Percentiles rank a stretch among this genome's conserved stretches.
Evolutionary conservation across 2,113 vertebrate genomes (phyloP).

Genomic region (Gymnocephalus cernua): DNA sequence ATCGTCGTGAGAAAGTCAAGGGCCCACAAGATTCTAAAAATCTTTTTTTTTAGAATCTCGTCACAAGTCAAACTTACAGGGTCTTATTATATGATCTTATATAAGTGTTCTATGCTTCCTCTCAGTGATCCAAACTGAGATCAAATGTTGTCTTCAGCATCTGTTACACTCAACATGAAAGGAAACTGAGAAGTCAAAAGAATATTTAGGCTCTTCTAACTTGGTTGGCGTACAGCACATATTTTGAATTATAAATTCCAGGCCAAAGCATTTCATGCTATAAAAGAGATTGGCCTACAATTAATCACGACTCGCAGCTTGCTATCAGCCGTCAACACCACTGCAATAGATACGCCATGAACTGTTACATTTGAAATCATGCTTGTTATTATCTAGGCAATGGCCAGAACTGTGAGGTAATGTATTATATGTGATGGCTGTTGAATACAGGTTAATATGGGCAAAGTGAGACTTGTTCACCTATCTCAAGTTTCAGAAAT

Average conservation of each 20-base stretch:
- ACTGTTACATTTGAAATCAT: not conserved
- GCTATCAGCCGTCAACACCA: not conserved
- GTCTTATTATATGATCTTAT: not conserved
- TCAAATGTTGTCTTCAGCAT: not conserved
- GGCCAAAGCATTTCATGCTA: not conserved
- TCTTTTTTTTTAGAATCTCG: no score
- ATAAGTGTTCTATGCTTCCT: not conserved
- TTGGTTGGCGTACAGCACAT: not conserved
- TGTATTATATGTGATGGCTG: not conserved
- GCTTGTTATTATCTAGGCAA: not conserved
- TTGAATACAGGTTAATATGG: not conserved
- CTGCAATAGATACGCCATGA: not conserved
- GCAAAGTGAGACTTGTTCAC: constrained; percentile 36
- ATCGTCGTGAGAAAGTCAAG: not conserved
- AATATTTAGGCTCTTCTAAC: not conserved
- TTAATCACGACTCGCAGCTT: not conserved
- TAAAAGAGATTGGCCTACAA: not conserved
- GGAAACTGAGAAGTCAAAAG: not conserved
- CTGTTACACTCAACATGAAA: not conserved
- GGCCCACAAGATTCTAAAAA: not conserved
- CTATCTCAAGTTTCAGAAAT: constrained; percentile 26
- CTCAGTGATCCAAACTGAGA: not conserved
- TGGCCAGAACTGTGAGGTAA: not conserved
- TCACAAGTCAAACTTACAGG: not conserved
- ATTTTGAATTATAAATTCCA: not conserved